Conservation (phyloP, 2,797 vertebrate genomes). For the Parauchenoglanis ngamensis region DNA sequence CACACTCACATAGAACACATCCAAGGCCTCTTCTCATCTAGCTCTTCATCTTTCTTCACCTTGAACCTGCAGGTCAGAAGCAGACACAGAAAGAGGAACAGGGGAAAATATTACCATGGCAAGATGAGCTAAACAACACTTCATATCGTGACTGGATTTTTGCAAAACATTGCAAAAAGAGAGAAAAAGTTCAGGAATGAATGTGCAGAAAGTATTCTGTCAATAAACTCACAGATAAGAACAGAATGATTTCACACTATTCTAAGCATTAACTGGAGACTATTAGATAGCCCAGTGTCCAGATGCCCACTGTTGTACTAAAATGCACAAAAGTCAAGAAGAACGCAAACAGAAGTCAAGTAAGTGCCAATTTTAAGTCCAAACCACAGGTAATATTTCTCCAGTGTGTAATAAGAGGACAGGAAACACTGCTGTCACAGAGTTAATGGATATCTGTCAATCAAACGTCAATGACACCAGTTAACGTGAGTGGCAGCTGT, state of each 20-base stretch:
- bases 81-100: not conserved
- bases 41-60: constrained; percentile 16
- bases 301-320: not conserved
- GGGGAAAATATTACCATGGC: constrained; percentile 1
- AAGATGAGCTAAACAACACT: constrained; percentile 5
- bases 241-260: not conserved
- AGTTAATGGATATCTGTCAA: constrained; percentile 47
- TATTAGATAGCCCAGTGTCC: not conserved
- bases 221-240: constrained; percentile 19
- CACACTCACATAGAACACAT: not conserved
- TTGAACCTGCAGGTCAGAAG: constrained; percentile 34
- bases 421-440: constrained; percentile 24
- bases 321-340: not conserved
- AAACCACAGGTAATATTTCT: not conserved
- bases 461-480: constrained; percentile 34
- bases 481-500: constrained; percentile 37
- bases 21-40: constrained; percentile 34
- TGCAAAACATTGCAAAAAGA: not conserved
- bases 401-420: constrained; percentile 7
- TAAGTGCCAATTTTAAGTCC: not conserved
- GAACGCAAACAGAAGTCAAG: not conserved
- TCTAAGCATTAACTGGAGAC: not conserved
- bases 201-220: not conserved
- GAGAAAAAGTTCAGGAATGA: not conserved
- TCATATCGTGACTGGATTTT: not conserved